Evolutionary conservation across 2,888 invertebrate genomes (phyloP), one percentile per base, ranked within the genome.

Genomic region (Diplazon laetatorius): DNA sequence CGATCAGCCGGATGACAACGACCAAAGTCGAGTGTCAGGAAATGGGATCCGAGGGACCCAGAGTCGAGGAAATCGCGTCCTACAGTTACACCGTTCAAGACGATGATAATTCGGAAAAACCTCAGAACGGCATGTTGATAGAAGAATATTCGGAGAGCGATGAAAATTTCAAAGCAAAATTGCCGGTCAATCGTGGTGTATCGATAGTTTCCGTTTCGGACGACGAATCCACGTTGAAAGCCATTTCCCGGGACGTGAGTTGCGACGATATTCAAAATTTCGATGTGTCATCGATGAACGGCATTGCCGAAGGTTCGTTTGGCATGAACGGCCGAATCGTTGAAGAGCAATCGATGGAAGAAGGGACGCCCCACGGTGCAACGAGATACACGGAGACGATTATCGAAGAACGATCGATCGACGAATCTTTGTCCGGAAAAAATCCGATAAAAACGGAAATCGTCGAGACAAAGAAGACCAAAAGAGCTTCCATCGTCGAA

Each of bases 201-300:
- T 94, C 94, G 0, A 94, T 95, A n/a, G 92, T 93, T 78, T 94
- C 94, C 0, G 91, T 94, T 35, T 94, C 94, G 0, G 94, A 94
- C 88, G 94, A 94, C 82, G 94, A 94, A 22, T 91, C 91, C 80
- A 93, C 93, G 50, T 91, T 92, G 90, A 93, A 92, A 65, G 93
- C 92, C 16, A 92, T 93, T 69, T 93, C 94, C 0, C 89, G 93
- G 72, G 94, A 94, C 80, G 92, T 93, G 66, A 93, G 94, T 2
- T 92, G 93, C 60, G 93, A 93, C 85, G 93, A 94, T 76, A 89
- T 93, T 16, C 92, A 93, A n/a, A 74, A 44, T 10, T 76, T 81
- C 0, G 87, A 87, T 16, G 46, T 87, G 0, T 76, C 73, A 0
- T 86, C 86, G 52, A 82, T 14, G 85, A 89, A 86, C 52, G 87